phyloP scores from a whole-genome alignment of 2,888 invertebrate species.

The Stenchaetothrips biformis region DNA sequence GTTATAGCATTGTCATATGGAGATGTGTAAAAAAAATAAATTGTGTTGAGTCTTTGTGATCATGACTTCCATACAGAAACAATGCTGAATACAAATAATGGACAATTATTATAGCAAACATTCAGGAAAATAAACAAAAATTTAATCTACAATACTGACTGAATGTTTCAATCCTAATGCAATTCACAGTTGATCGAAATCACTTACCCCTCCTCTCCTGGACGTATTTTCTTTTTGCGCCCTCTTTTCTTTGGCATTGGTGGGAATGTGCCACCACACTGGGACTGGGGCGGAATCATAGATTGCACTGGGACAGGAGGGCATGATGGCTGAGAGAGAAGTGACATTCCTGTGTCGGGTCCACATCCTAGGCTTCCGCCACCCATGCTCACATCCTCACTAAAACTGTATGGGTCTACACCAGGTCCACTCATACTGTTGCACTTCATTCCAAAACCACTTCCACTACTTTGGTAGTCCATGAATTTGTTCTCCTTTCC shows the following conservation, averaged over 20 bases:
- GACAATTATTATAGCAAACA: too few species aligned
- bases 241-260: conserved; percentile 72
- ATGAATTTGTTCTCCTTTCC: conserved; percentile 3
- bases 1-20: background rate
- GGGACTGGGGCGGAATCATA: conserved; percentile 35
- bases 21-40: background rate
- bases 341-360: conserved; percentile 26
- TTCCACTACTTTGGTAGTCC: background rate
- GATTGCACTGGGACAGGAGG: conserved; percentile 44
- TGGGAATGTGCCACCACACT: conserved; percentile 44
- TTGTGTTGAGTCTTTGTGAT: conserved; percentile 6
- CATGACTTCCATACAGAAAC: conserved; percentile 25
- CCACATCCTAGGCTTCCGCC: background rate
- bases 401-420: conserved; percentile 80
- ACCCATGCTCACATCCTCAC: conserved; percentile 65
- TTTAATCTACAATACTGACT: too few species aligned
- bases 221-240: conserved; percentile 71
- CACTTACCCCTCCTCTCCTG: conserved; percentile 46
- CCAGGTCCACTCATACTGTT: conserved; percentile 47
- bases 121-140: too few species aligned
- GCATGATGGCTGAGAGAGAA: conserved; percentile 40
- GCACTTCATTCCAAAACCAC: conserved; percentile 50
- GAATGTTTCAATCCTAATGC: too few species aligned
- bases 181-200: too few species aligned
- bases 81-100: too few species aligned